Evolutionary conservation across 2,113 vertebrate species (phyloP).

Genomic region (Ammodytes marinus): DNA sequence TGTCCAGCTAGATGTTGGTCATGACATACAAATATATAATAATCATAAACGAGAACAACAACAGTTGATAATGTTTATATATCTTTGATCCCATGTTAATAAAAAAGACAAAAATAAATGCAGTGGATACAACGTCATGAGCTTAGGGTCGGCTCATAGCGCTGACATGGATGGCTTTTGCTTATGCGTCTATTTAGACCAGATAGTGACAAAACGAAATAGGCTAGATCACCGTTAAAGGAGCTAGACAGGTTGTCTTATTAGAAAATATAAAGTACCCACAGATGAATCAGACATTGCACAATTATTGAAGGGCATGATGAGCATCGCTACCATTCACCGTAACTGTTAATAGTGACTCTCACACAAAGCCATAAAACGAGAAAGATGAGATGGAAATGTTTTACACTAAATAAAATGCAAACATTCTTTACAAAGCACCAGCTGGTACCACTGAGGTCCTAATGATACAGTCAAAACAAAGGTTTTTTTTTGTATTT

Average conservation of each 20-base stretch:
- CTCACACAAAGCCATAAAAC: constrained; percentile 79
- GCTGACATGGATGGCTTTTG: constrained; percentile 66
- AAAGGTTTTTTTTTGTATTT: constrained; percentile 61
- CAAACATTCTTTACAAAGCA: constrained; percentile 84
- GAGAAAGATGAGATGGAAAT: constrained; percentile 49
- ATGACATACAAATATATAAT: constrained; percentile 67
- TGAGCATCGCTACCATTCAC: constrained; percentile 74
- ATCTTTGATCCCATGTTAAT: constrained; percentile 75
- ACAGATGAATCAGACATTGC: constrained; percentile 87
- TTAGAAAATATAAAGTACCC: constrained; percentile 89
- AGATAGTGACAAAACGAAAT: constrained; percentile 85
- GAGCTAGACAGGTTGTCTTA: constrained; percentile 91
- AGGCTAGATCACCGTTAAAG: constrained; percentile 55
- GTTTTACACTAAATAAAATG: constrained; percentile 73
- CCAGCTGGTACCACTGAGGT: constrained; percentile 81
- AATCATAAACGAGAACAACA: constrained; percentile 64
- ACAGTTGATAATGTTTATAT: constrained; percentile 86
- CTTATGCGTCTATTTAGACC: constrained; percentile 52
- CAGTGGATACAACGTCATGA: constrained; percentile 60
- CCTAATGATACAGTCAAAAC: constrained; percentile 88
- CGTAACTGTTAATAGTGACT: constrained; percentile 82
- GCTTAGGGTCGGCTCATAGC: constrained; percentile 81
- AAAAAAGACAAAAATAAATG: constrained; percentile 74
- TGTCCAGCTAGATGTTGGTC: constrained; percentile 43
- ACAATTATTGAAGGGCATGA: constrained; percentile 85